Base-by-base conservation (phyloP, 2,113 vertebrate species). In the Eubucco bourcierii region DNA sequence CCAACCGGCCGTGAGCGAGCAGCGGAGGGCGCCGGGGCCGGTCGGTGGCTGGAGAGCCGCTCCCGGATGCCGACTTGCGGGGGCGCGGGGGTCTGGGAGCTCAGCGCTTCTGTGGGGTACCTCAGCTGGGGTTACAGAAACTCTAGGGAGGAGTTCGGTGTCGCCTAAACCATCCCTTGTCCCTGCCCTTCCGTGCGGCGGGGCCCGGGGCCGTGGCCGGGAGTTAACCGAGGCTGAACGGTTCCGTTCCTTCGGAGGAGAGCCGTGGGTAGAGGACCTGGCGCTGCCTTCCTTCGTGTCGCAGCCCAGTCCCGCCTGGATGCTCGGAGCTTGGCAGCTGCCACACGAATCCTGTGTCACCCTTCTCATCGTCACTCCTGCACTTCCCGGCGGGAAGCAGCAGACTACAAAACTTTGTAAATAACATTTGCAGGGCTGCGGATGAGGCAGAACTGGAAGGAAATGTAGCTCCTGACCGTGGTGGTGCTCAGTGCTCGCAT, bases 401-500 rank as follows among this genome's bases (percentile, higher is more conserved):
- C 29, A 18, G 15, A 4, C 5, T 33, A 12, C 24, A 7, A 6
- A 47, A 14, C 37, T n/a, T n/a, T 0, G 6, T 28, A 3, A 55
- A 47, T 19, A 4, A 3, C 41, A 9, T n/a, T n/a, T 33, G 6
- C 44, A 7, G 25, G 12, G 39, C n/a, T 39, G 29, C 34, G 4
- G 76, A 19, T 50, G 61, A 8, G 47, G 7, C 10, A 29, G 23
- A 75, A 6, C 9, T 1, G 37, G 37, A 31, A 34, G 65, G 56
- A 11, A 13, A 4, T 60, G 65, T 0, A 0, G 10, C 18, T 81
- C 31, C 33, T 56, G 3, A 0, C 31, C 12, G 39, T 0, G 2
- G 9, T 55, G 33, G 12, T 7, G 29, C 17, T 63, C 16, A 3
- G 4, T 6, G 39, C 2, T 1, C 1, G 0, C 8, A 0, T 7